phyloP scores from a whole-genome alignment of 2,888 invertebrate species.

The Marasmarcha lunaedactyla region DNA sequence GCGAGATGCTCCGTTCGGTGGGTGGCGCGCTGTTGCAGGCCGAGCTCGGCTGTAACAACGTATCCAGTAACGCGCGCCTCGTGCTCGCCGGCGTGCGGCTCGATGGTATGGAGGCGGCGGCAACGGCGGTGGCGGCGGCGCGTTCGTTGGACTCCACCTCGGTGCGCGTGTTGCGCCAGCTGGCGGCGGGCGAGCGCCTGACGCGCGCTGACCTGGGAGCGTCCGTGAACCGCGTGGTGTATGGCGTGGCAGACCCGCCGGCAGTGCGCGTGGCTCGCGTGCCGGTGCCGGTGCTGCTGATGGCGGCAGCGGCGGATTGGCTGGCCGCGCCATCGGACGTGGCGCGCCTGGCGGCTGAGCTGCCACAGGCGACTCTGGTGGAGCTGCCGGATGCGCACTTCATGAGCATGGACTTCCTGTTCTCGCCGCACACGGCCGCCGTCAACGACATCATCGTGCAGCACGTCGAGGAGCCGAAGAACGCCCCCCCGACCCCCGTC shows the following conservation, averaged over 20 bases:
- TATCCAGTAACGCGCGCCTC: conserved; percentile 74
- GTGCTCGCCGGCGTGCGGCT: conserved; percentile 72
- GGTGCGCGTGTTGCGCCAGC: conserved; percentile 64
- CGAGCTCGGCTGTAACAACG: conserved; percentile 42
- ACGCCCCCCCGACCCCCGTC: conserved; percentile 26
- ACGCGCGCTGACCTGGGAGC: conserved; percentile 47
- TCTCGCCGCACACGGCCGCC: conserved; percentile 40
- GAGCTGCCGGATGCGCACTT: conserved; percentile 64
- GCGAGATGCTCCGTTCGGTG: conserved; percentile 30
- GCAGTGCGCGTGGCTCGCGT: conserved; percentile 46
- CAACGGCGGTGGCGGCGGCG: conserved; percentile 62
- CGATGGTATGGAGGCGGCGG: conserved; percentile 60
- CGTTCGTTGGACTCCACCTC: conserved; percentile 72
- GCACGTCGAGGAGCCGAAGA: conserved; percentile 38
- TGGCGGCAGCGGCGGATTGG: conserved; percentile 73
- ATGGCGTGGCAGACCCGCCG: conserved; percentile 40
- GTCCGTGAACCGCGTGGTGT: conserved; percentile 39
- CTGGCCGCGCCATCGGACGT: conserved; percentile 73
- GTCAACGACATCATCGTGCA: conserved; percentile 17
- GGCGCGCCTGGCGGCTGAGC: conserved; percentile 53
- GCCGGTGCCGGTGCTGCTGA: conserved; percentile 45
- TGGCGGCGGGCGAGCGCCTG: conserved; percentile 41
- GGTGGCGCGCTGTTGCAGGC: conserved; percentile 46
- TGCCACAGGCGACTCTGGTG: conserved; percentile 68
- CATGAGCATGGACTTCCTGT: conserved; percentile 56